phyloP scores from a whole-genome alignment of 2,888 invertebrate genomes.

The Tipula unca region DNA sequence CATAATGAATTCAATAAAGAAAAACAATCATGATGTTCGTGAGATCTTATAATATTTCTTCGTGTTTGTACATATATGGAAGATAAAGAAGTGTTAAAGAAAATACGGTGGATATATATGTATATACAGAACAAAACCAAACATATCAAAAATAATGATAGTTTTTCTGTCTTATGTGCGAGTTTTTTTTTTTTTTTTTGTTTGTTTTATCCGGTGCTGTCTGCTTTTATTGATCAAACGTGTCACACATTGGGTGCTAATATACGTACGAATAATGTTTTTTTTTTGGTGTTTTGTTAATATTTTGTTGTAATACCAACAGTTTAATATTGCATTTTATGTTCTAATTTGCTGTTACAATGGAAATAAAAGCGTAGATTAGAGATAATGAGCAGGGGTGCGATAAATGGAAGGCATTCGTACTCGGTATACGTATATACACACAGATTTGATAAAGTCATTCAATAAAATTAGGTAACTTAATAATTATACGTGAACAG shows the following conservation, averaged over 20 bases:
- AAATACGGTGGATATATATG: not conserved
- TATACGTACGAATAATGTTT: not conserved
- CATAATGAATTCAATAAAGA: constrained; percentile 8
- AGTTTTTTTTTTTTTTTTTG: not conserved
- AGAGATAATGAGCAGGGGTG: not conserved
- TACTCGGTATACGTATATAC: not conserved
- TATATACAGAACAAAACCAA: not conserved
- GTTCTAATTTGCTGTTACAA: not conserved
- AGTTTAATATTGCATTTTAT: constrained; percentile 2
- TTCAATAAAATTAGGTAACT: not conserved
- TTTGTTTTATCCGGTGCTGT: not conserved
- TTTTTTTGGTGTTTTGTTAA: not conserved
- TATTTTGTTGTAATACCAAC: not conserved
- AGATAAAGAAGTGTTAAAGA: not conserved
- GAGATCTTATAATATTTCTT: not conserved
- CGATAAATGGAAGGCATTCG: not conserved
- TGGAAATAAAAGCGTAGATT: not conserved
- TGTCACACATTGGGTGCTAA: constrained; percentile 14
- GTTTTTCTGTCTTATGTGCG: not conserved
- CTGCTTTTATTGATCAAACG: not conserved
- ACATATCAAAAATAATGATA: not conserved
- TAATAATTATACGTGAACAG: not conserved
- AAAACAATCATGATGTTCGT: constrained; percentile 14
- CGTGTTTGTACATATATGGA: not conserved
- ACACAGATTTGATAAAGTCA: not conserved